phyloP scores from a whole-genome alignment of 2,797 vertebrate species.

The Periophthalmus magnuspinnatus region DNA sequence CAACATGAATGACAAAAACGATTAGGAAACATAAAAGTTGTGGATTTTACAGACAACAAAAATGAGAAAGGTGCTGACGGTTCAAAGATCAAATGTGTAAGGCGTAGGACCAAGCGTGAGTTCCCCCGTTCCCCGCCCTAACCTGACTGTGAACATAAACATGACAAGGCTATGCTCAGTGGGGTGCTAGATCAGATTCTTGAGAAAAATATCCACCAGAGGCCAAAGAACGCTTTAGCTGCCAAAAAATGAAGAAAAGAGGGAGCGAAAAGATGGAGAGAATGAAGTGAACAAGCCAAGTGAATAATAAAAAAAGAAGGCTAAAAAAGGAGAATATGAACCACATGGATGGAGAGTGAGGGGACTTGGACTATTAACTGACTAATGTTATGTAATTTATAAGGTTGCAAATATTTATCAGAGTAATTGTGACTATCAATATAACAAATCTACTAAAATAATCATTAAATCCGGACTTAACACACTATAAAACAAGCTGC shows the following conservation, averaged over 20 bases:
- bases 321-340: conserved; percentile 16
- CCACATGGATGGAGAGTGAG: conserved; percentile 5
- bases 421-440: too few species aligned
- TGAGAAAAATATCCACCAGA: conserved; percentile 34
- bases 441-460: too few species aligned
- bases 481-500: too few species aligned
- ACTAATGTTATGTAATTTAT: neutral
- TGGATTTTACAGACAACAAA: conserved; percentile 1
- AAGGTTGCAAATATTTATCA: too few species aligned
- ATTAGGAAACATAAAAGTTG: conserved; percentile 1
- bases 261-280: conserved; percentile 6
- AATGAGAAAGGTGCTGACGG: conserved; percentile 11
- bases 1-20: neutral
- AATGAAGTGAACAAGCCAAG: neutral
- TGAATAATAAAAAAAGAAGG: conserved; percentile 13
- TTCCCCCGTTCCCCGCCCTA: conserved; percentile 15
- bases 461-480: too few species aligned
- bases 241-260: neutral
- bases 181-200: conserved; percentile 57
- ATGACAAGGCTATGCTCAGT: conserved; percentile 24
- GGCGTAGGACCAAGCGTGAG: conserved; percentile 26
- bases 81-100: conserved; percentile 31
- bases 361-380: neutral
- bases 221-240: conserved; percentile 20
- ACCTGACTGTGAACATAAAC: conserved; percentile 50